Conservation (phyloP, 1,140 invertebrate species). For the Trinorchestia longiramus region DNA sequence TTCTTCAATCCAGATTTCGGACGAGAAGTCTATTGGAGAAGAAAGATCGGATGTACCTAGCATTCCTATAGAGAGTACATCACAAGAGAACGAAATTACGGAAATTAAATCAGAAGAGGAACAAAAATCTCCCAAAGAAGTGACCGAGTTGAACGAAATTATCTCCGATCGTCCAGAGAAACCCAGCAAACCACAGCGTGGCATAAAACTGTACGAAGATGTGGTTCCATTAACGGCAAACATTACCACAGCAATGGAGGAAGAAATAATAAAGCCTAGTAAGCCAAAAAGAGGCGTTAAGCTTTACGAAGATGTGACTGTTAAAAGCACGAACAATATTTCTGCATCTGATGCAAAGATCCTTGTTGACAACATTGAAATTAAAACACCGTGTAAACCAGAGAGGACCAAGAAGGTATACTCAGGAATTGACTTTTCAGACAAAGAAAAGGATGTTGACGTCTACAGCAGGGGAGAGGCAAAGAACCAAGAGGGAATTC, state of each 20-base stretch:
- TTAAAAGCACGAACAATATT: background rate
- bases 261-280: constrained; percentile 4
- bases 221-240: background rate
- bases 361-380: background rate
- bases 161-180: background rate
- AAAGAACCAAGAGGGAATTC: background rate
- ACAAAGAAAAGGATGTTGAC: background rate
- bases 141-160: background rate
- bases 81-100: background rate
- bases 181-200: background rate
- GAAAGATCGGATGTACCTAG: background rate
- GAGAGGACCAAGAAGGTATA: background rate
- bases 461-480: background rate
- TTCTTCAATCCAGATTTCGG: background rate
- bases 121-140: background rate
- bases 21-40: background rate
- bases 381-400: constrained; percentile 7
- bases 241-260: background rate
- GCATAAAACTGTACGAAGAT: constrained; percentile 45
- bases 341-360: background rate
- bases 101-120: background rate
- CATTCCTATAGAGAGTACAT: background rate
- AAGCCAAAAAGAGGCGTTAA: constrained; percentile 61
- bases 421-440: background rate
- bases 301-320: constrained; percentile 59